phyloP scores from a whole-genome alignment of 37 sponge, comb jelly and placozoan species.

The Halichondria panicea region DNA sequence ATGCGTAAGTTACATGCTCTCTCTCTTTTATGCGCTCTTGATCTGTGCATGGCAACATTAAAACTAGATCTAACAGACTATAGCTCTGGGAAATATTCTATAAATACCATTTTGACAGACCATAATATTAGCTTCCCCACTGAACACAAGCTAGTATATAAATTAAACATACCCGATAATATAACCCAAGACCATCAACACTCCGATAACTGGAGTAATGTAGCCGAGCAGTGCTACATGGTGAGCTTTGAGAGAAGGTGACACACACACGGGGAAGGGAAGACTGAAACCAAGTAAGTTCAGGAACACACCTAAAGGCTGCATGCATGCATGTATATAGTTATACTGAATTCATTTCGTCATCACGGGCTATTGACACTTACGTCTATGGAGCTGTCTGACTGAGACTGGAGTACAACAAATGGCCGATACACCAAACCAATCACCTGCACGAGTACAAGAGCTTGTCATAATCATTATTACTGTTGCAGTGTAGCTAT shows the following conservation, averaged over 20 bases:
- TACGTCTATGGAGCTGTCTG: constrained; percentile 3
- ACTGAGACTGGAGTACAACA: neutral
- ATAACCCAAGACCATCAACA: constrained; percentile 30
- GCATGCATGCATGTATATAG: neutral
- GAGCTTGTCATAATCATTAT: neutral
- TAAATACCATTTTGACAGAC: neutral
- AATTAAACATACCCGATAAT: constrained; percentile 50
- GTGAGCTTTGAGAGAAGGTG: constrained; percentile 29
- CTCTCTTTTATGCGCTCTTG: too few species aligned
- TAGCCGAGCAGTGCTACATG: constrained; percentile 66
- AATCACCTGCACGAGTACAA: constrained; percentile 59
- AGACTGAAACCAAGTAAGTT: constrained; percentile 73
- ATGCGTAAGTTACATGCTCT: too few species aligned
- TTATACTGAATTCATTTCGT: too few species aligned
- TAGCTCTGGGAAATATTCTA: too few species aligned
- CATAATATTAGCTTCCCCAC: neutral
- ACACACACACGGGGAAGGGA: constrained; percentile 65
- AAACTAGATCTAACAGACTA: too few species aligned
- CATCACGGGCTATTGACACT: too few species aligned
- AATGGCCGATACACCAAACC: constrained; percentile 74
- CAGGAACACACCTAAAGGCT: constrained; percentile 17
- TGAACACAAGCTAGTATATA: neutral
- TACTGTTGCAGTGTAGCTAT: neutral
- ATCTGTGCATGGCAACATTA: too few species aligned
- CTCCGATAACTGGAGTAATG: constrained; percentile 60